A percentile compares a stretch with the other conserved stretches of the same genome.
These are phyloP conservation scores for Gadopsis marmoratus DNA, from an alignment of 2,797 vertebrate genomes.

Conservation along the genomic window DNA sequence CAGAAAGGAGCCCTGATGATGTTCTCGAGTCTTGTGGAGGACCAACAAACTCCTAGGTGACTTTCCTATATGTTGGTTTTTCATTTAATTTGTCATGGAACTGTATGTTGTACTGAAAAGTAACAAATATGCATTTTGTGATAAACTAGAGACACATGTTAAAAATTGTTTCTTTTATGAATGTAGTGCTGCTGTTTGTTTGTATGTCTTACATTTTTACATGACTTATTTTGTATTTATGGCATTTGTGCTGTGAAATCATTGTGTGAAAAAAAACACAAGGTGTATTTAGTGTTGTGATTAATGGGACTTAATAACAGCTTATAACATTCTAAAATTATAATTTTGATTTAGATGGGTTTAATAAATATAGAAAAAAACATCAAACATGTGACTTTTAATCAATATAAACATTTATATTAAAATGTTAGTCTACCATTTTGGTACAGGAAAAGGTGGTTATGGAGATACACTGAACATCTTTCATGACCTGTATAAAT, in stretches of 20 bases:
- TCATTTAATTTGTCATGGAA: neutral
- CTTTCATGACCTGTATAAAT: conserved; percentile 2
- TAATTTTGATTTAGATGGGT: neutral
- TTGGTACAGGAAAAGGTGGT: neutral
- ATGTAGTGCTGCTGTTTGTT: conserved; percentile 2
- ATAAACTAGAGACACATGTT: neutral
- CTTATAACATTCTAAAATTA: conserved; percentile 21
- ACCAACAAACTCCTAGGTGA: neutral
- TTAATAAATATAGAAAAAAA: conserved; percentile 24
- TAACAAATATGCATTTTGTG: neutral
- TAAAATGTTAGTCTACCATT: neutral
- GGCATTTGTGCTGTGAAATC: conserved; percentile 26
- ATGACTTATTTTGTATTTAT: conserved; percentile 39
- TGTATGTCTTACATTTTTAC: conserved; percentile 41
- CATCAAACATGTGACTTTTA: neutral
- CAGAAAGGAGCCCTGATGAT: neutral
- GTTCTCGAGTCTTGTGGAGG: neutral
- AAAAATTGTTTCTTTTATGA: neutral
- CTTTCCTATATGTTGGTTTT: neutral
- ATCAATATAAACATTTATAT: conserved; percentile 2
- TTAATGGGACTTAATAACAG: conserved; percentile 13
- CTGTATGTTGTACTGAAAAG: conserved; percentile 5
- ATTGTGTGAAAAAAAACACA: conserved; percentile 29
- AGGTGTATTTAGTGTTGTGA: conserved; percentile 29
- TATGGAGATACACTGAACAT: conserved; percentile 1